phyloP scores from a whole-genome alignment of 2,797 vertebrate genomes.

The Chiroxiphia lanceolata region DNA sequence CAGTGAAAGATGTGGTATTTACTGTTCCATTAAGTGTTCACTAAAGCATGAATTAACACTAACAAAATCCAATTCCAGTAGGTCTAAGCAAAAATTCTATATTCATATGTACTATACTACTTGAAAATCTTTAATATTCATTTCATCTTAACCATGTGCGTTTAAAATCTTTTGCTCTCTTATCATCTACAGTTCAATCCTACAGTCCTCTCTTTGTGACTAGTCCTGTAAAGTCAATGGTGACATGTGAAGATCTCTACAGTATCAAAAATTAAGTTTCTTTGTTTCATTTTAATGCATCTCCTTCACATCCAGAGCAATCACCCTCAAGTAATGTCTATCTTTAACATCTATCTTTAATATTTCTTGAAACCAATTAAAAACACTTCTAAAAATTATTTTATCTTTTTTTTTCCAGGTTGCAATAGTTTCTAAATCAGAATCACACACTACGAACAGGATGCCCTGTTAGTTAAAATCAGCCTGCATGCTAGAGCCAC shows the following conservation, averaged over 20 bases:
- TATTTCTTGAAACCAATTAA: neutral
- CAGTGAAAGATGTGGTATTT: neutral
- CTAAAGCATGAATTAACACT: neutral
- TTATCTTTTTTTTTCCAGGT: neutral
- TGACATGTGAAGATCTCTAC: neutral
- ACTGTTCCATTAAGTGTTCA: neutral
- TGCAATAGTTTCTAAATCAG: neutral
- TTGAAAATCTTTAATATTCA: neutral
- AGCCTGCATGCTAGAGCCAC: neutral
- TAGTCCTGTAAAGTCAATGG: neutral
- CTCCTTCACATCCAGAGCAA: neutral
- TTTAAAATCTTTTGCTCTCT: neutral
- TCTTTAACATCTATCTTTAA: neutral
- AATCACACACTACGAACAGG: neutral
- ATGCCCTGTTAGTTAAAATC: neutral
- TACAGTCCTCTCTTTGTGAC: neutral
- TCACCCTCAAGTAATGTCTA: neutral
- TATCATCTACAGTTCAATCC: neutral
- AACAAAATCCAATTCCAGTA: neutral
- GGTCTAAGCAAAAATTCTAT: neutral
- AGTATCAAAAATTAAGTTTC: neutral
- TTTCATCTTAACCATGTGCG: neutral
- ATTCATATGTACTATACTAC: neutral
- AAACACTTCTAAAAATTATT: neutral
- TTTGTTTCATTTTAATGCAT: neutral